phyloP scores from a whole-genome alignment of 2,888 invertebrate genomes.

The Epinotia ramella region DNA sequence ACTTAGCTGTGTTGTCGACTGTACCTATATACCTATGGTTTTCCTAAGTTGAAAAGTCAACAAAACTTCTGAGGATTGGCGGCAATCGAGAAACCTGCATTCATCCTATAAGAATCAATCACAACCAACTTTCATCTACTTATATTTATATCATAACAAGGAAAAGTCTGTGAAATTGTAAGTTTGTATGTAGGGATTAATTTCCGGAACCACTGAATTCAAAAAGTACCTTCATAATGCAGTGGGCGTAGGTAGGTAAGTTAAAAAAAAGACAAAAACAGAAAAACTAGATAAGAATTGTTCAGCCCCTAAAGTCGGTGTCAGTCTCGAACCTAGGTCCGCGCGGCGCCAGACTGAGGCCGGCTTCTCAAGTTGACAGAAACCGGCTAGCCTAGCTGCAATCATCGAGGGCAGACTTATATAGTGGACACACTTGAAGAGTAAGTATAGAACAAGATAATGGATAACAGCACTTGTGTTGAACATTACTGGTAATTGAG shows the following conservation, averaged over 20 bases:
- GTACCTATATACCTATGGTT: too few relatives aligned
- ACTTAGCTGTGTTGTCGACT: too few relatives aligned
- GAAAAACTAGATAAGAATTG: constrained; percentile 64
- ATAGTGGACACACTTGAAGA: not conserved
- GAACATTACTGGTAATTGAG: not conserved
- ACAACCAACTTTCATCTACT: too few relatives aligned
- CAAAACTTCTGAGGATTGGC: too few relatives aligned
- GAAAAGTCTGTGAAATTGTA: too few relatives aligned
- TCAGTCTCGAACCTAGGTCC: constrained; percentile 77
- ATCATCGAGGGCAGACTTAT: constrained; percentile 26
- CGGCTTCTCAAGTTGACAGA: constrained; percentile 80
- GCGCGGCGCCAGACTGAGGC: constrained; percentile 66
- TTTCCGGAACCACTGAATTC: too few relatives aligned
- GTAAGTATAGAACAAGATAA: not conserved
- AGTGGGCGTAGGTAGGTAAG: not conserved
- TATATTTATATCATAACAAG: too few relatives aligned
- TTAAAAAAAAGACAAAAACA: constrained; percentile 42
- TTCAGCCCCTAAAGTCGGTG: constrained; percentile 70
- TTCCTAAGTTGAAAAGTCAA: too few relatives aligned
- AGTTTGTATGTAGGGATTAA: too few relatives aligned
- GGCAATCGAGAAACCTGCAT: too few relatives aligned
- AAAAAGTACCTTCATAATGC: too few relatives aligned
- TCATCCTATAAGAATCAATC: too few relatives aligned
- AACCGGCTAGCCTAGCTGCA: constrained; percentile 64
- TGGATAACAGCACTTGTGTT: constrained; percentile 14